Percentiles rank a stretch among this genome's conserved stretches.
phyloP scores from a whole-genome alignment of 2,113 vertebrate genomes.

The Bos javanicus region DNA sequence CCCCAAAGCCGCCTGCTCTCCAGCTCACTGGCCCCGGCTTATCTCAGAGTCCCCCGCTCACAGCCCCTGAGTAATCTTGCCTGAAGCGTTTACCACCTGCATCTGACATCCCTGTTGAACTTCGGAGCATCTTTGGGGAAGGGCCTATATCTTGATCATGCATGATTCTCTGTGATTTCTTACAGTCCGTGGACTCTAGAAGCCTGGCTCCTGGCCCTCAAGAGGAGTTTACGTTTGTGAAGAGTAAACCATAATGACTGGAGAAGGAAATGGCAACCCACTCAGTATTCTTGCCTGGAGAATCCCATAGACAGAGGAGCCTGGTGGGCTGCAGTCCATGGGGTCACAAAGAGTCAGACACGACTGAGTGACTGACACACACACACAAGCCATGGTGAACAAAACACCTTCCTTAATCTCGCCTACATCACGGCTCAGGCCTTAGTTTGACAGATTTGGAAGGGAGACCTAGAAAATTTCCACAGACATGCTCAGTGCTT shows the following conservation, averaged over 20 bases:
- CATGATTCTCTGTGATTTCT: neutral
- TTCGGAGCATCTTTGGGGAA: neutral
- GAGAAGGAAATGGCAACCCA: neutral
- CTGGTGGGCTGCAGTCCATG: neutral
- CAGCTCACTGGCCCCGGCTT: neutral
- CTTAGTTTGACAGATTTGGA: neutral
- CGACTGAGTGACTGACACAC: neutral
- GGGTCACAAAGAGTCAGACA: neutral
- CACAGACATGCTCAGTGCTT: neutral
- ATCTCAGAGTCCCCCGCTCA: neutral
- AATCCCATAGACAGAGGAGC: neutral
- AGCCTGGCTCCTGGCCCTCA: no score
- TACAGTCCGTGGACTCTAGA: accelerated
- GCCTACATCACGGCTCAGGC: neutral
- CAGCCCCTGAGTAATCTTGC: neutral
- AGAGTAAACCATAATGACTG: neutral
- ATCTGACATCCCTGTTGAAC: neutral
- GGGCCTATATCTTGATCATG: no score
- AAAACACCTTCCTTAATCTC: neutral
- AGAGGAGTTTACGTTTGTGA: neutral
- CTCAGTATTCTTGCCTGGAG: neutral
- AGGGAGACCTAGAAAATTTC: neutral
- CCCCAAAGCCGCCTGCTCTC: neutral
- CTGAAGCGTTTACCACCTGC: accelerated
- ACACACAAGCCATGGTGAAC: neutral